A percentile compares a stretch with the other conserved stretches of the same genome.
Evolutionary conservation across 2,113 vertebrate species (phyloP).

Genomic region (Pterocles orientalis): DNA sequence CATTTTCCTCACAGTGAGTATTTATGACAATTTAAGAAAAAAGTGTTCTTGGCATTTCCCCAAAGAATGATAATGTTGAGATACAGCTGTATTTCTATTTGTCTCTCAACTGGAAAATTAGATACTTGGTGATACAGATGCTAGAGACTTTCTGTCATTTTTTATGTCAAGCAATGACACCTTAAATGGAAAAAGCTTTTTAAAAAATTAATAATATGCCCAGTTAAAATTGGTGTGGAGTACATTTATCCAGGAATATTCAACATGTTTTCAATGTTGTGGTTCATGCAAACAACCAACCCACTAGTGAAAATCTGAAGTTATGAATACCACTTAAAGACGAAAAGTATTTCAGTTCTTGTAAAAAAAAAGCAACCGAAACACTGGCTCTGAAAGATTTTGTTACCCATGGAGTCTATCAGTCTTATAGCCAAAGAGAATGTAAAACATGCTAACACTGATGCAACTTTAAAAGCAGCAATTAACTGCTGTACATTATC

Average conservation of each 20-base stretch:
- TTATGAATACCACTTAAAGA: background rate
- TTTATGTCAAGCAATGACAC: background rate
- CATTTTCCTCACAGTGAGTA: background rate
- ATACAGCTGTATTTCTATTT: conserved; percentile 38
- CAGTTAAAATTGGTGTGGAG: background rate
- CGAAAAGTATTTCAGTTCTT: background rate
- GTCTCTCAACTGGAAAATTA: background rate
- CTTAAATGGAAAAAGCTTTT: background rate
- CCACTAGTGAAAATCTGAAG: background rate
- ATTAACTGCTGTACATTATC: background rate
- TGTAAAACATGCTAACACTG: background rate
- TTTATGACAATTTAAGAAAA: background rate
- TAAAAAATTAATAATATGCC: background rate
- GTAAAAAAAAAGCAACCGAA: background rate
- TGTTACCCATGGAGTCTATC: background rate
- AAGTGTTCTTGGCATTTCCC: background rate
- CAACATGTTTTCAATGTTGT: background rate
- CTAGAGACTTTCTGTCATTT: background rate
- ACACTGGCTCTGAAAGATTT: background rate
- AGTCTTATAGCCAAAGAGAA: background rate
- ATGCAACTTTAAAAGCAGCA: background rate
- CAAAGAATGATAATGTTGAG: background rate
- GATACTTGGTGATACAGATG: background rate
- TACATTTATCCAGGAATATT: background rate
- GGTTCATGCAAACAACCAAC: background rate